Percentiles rank a stretch among this genome's conserved stretches.
phyloP scores from a whole-genome alignment of 1,140 invertebrate species.

The Psilanteris sp. region DNA sequence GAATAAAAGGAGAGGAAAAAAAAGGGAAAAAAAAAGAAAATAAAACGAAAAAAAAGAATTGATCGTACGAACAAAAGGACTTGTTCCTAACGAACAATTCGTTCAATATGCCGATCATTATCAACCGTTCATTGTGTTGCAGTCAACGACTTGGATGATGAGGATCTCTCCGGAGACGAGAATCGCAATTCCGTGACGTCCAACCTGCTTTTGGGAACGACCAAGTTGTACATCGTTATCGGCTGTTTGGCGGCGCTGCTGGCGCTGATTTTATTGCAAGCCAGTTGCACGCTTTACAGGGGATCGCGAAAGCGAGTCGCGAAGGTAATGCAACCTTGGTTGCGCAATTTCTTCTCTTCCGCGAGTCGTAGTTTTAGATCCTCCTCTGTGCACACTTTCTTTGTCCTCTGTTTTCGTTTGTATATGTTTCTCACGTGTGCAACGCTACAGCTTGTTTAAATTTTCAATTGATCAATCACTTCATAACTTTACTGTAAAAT shows the following conservation, averaged over 20 bases:
- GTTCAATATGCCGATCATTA: conserved; percentile 37
- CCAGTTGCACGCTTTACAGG: conserved; percentile 89
- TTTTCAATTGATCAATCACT: conserved; percentile 23
- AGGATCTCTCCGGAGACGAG: conserved; percentile 66
- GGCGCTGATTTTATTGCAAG: conserved; percentile 89
- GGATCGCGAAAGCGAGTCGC: conserved; percentile 82
- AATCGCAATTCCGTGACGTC: conserved; percentile 67
- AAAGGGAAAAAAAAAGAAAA: not conserved
- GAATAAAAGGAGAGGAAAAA: not conserved
- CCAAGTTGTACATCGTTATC: conserved; percentile 90
- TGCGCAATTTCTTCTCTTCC: conserved; percentile 33
- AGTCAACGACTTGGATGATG: conserved; percentile 71
- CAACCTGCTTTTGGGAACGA: conserved; percentile 73
- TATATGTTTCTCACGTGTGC: conserved; percentile 41
- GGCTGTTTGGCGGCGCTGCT: conserved; percentile 89
- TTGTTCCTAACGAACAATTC: conserved; percentile 21
- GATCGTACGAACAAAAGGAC: conserved; percentile 18
- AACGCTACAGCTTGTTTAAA: conserved; percentile 41
- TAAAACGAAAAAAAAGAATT: no score
- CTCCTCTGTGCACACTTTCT: conserved; percentile 56
- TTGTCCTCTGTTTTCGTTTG: no score
- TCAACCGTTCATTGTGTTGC: conserved; percentile 56
- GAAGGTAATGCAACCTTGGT: conserved; percentile 80
- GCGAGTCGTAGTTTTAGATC: conserved; percentile 40
- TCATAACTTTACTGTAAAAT: conserved; percentile 16